phyloP scores from a whole-genome alignment of 1,140 invertebrate genomes.

The Ceratosolen fusciceps region DNA sequence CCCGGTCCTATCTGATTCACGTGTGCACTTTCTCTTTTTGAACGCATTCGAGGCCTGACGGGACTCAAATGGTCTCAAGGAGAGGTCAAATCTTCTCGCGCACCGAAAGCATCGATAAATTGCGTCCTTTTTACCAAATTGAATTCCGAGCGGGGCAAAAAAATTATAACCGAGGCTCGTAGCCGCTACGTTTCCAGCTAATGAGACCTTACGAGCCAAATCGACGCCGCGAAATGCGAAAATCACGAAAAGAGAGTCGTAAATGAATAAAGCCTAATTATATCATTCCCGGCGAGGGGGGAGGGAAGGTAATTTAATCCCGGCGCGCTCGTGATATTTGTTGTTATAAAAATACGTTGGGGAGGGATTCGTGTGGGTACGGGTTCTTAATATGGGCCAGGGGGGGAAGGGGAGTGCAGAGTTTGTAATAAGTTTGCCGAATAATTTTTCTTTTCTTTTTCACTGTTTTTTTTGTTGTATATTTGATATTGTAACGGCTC shows the following conservation, averaged over 20 bases:
- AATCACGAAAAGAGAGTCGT: not conserved
- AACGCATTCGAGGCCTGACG: not conserved
- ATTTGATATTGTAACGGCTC: not conserved
- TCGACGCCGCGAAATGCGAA: constrained; percentile 18
- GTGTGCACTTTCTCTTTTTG: constrained; percentile 45
- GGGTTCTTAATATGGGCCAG: too few relatives aligned
- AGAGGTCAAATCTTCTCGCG: constrained; percentile 41
- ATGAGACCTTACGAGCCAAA: not conserved
- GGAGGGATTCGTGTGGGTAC: too few relatives aligned
- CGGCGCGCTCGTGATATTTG: not conserved
- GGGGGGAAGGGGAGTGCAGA: not conserved
- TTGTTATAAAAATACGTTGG: not conserved
- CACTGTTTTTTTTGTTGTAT: too few relatives aligned
- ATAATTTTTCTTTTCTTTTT: not conserved
- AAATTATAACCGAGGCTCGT: constrained; percentile 16
- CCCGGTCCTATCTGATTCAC: constrained; percentile 37
- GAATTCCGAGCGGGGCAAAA: constrained; percentile 10
- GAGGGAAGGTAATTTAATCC: not conserved
- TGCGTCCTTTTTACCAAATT: constrained; percentile 34
- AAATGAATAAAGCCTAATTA: not conserved
- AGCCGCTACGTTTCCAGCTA: constrained; percentile 11
- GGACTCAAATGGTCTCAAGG: constrained; percentile 17
- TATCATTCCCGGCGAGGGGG: not conserved
- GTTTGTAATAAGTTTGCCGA: not conserved
- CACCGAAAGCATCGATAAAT: constrained; percentile 40